Base-by-base conservation (phyloP, 2,888 invertebrate genomes). In the Encarsia formosa region DNA sequence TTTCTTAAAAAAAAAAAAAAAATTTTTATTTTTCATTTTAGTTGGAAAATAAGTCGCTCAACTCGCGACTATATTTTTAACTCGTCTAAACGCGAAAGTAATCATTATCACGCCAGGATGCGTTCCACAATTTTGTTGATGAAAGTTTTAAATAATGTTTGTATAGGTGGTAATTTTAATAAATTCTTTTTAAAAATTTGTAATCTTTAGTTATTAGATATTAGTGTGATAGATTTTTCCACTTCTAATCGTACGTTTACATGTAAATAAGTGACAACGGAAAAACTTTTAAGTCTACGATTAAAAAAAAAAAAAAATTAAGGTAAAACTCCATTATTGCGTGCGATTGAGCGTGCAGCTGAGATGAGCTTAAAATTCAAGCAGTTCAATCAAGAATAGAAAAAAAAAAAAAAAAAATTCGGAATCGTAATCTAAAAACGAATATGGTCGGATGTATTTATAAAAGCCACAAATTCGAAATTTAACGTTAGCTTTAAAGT, bases 41-140 rank as follows among this genome's bases (percentile, higher is more conserved):
- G n/a, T n/a, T n/a, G n/a, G n/a, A n/a, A n/a, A n/a, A n/a, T n/a
- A n/a, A n/a, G n/a, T n/a, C n/a, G n/a, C n/a, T n/a, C n/a, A n/a
- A n/a, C n/a, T n/a, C n/a, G n/a, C n/a, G n/a, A n/a, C n/a, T n/a
- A n/a, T n/a, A n/a, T n/a, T n/a, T n/a, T n/a, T n/a, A n/a, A n/a
- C n/a, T n/a, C n/a, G n/a, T n/a, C n/a, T n/a, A n/a, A n/a, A n/a
- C n/a, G n/a, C n/a, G n/a, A n/a, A n/a, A n/a, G n/a, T n/a, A n/a
- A n/a, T n/a, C n/a, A n/a, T n/a, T n/a, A n/a, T n/a, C n/a, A n/a
- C n/a, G n/a, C n/a, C n/a, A n/a, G n/a, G n/a, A 42, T 31, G 48
- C 35, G 32, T 45, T 53, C 37, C 45, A 37, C 49, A 45, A 53
- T 35, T 52, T 46, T 49, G 53, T 41, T 37, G 44, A 37, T 45